These are phyloP conservation scores for Onthophagus taurus DNA, from an alignment of 1,140 invertebrate species.

Conservation along the genomic window DNA sequence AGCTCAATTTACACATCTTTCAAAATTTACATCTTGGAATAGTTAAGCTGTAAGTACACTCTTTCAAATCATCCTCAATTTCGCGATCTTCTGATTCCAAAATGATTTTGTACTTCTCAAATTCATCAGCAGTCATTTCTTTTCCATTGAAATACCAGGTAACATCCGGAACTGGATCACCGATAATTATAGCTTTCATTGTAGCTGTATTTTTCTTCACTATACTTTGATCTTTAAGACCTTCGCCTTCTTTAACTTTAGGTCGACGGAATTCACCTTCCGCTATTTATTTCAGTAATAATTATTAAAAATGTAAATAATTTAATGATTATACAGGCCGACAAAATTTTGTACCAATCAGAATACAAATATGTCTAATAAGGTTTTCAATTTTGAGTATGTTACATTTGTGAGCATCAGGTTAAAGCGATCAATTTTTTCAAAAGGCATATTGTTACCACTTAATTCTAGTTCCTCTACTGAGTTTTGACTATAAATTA, in stretches of 20 bases:
- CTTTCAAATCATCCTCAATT: conserved; percentile 61
- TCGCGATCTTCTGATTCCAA: conserved; percentile 49
- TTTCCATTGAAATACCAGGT: conserved; percentile 48
- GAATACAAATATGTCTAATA: too few relatives aligned
- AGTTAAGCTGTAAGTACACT: conserved; percentile 60
- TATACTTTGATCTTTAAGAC: conserved; percentile 56
- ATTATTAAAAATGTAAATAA: background rate
- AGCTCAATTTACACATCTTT: background rate
- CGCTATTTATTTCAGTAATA: conserved; percentile 39
- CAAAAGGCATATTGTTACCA: too few relatives aligned
- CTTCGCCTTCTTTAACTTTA: conserved; percentile 47
- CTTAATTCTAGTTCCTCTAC: too few relatives aligned
- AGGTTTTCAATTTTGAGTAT: too few relatives aligned
- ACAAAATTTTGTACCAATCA: too few relatives aligned
- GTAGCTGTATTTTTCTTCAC: conserved; percentile 59
- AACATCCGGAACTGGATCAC: conserved; percentile 61
- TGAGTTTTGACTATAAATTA: too few relatives aligned
- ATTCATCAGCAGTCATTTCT: conserved; percentile 38
- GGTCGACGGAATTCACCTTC: conserved; percentile 67
- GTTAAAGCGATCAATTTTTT: too few relatives aligned
- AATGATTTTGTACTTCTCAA: conserved; percentile 37
- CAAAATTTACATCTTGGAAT: conserved; percentile 49
- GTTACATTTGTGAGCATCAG: too few relatives aligned
- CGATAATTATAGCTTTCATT: conserved; percentile 68
- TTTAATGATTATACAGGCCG: background rate